phyloP scores from a whole-genome alignment of 2,888 invertebrate genomes.

The Ectemnius cavifrons region DNA sequence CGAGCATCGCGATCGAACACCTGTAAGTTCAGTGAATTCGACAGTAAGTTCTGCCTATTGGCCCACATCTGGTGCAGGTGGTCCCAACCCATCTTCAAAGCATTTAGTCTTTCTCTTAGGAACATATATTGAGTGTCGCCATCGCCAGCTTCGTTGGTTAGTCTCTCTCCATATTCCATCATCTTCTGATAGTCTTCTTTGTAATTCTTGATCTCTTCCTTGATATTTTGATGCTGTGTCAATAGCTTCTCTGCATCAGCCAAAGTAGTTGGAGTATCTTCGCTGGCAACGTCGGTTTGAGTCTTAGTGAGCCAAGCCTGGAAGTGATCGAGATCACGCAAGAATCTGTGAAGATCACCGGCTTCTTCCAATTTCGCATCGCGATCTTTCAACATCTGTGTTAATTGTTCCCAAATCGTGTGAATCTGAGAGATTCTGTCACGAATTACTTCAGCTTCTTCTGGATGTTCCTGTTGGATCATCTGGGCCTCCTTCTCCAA shows the following conservation, averaged over 20 bases:
- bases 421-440: constrained; percentile 95
- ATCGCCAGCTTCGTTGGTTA: constrained; percentile 88
- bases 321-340: constrained; percentile 99
- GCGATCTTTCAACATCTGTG: constrained; percentile 97
- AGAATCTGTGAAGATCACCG: constrained; percentile 98
- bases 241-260: constrained; percentile 98
- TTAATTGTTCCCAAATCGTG: constrained; percentile 96
- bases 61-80: constrained; percentile 99
- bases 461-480: constrained; percentile 96
- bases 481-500: constrained; percentile 95
- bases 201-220: constrained; percentile 99
- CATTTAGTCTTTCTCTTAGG: constrained; percentile 97
- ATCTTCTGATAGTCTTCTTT: constrained; percentile 98
- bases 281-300: constrained; percentile 98
- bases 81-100: constrained; percentile 99
- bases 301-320: constrained; percentile 97
- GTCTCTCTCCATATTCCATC: constrained; percentile 99
- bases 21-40: constrained; percentile 96
- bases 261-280: constrained; percentile 95
- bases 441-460: constrained; percentile 93
- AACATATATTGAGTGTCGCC: constrained; percentile 99
- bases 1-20: constrained; percentile 97
- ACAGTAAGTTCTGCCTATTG: constrained; percentile 95
- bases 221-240: constrained; percentile 98
- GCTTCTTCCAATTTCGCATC: constrained; percentile 99